Evolutionary conservation across 2,888 invertebrate genomes (phyloP), one percentile per base, ranked within the genome.

Genomic region (Chouioia cunea): DNA sequence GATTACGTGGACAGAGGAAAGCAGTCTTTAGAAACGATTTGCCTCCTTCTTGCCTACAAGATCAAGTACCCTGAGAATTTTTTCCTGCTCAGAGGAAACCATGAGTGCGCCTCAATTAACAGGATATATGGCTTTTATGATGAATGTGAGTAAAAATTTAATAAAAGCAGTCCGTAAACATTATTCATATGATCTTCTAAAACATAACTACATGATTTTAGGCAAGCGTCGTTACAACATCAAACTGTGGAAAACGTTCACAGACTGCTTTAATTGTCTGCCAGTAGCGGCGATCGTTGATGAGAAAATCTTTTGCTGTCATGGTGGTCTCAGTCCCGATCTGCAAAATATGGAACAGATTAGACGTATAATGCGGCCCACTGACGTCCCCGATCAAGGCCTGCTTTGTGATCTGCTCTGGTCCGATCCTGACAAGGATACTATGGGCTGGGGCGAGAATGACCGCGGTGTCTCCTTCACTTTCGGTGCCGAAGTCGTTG

Each of bases 221-320:
- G n/a, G n/a, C 88, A 99, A 99, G 88, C 91, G 99, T 83, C 91
- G 99, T 75, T 99, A 96, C 88, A 99, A 97, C 87, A 97, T 99
- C 79, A 99, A 99, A 87, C 88, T 99, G 82, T 99, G 99, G 99
- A 99, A 99, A 89, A 99, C 98, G 10, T 99, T 99, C 88, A 99
- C 95, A 85, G 99, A 99, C 86, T 99, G 99, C 87, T 99, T 99
- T 88, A 99, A 99, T 87, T 99, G 99, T 88, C 89, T 99, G 84
- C 99, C 99, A 36, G 97, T 99, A 77, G 98, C 99, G 65, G 99
- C 99, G 66, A 99, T 99, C 76, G 97, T 99, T 76, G 99, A 99
- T 86, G 99, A 99, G 87, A 98, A 99, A 86, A 95, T 99, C 80
- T 99, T 99, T 89, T 99, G 99, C 88, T 99, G 99, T 86, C 96